Percentiles rank a stretch among this genome's conserved stretches.
Conservation (phyloP, 1,140 invertebrate genomes). For the Steinernema khuongi region DNA sequence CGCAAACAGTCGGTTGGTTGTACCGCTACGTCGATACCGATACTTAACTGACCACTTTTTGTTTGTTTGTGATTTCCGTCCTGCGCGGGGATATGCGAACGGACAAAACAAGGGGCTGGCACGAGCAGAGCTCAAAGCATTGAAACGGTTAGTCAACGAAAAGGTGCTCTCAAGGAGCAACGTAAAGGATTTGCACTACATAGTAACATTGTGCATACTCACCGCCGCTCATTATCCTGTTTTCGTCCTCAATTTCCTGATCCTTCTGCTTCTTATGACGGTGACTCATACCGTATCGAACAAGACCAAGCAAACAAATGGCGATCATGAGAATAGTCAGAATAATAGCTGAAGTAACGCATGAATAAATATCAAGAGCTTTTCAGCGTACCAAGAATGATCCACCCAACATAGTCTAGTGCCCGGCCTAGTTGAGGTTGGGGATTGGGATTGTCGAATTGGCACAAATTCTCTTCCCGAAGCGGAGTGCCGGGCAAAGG, state of each 20-base stretch:
- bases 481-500: conserved; percentile 52
- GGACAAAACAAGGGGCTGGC: conserved; percentile 6
- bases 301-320: conserved; percentile 56
- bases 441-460: conserved; percentile 34
- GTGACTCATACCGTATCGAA: conserved; percentile 58
- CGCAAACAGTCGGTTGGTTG: not conserved
- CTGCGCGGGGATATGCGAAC: not conserved
- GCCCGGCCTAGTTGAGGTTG: not conserved
- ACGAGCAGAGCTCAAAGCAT: too few relatives aligned
- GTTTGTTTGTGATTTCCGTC: not conserved
- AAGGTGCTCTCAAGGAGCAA: too few relatives aligned
- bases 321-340: conserved; percentile 56
- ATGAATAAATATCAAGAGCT: conserved; percentile 14
- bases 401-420: conserved; percentile 50
- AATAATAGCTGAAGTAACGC: conserved; percentile 50
- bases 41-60: not conserved
- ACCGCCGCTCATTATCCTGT: conserved; percentile 16
- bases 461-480: conserved; percentile 46
- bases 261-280: conserved; percentile 57
- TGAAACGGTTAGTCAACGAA: too few relatives aligned
- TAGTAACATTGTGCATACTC: not conserved
- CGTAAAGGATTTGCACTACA: too few relatives aligned
- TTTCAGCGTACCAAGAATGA: conserved; percentile 48
- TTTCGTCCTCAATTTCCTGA: conserved; percentile 56
- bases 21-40: not conserved